Evolutionary conservation across 2,113 vertebrate genomes (phyloP), one percentile per base, ranked within the genome.

Genomic region (Nesoenas mayeri): DNA sequence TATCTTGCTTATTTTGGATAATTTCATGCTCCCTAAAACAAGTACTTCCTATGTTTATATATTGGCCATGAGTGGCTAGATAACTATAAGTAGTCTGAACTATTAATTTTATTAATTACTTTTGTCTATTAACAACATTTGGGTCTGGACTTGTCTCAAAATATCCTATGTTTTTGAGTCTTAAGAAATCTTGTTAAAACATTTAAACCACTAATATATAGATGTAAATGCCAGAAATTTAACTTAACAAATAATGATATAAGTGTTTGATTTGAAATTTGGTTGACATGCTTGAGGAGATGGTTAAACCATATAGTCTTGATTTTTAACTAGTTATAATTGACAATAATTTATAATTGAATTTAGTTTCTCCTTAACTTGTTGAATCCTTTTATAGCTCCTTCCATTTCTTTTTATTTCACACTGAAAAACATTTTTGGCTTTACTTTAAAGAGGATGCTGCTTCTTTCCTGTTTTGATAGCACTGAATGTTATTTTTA

Each of bases 371-470:
- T 71, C 84, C 90, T 94, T 82, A 91, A 97, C 87, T 97, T 97
- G 94, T 97, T 98, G 97, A 96, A 92, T 93, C 65, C 51, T 78
- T 88, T 78, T 88, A 28, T 77, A 79, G 77, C 20, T 97, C 86
- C 61, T 96, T 97, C 89, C 85, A 56, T 88, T 75, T 78, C 61
- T 85, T 66, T 85, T 85, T 86, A 44, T 90, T 71, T 87, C 38
- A 74, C 48, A 67, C 34, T 53, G 11, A 72, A 89, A 44, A 78
- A 11, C 32, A 66, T 78, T 94, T 96, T 89, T 91, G 86, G 84
- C 72, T 90, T 91, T 81, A 56, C 61, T 89, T 67, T 82, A 56
- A 92, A 91, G 90, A 96, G 69, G 85, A 51, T 38, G 91, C 32
- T 24, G 31, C 91, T 88, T 78, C 26, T 84, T 82, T 95, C 50